Evolutionary conservation across 1,140 invertebrate genomes (phyloP), one percentile per base, ranked within the genome.

Genomic region (Lanistes nyassanus): DNA sequence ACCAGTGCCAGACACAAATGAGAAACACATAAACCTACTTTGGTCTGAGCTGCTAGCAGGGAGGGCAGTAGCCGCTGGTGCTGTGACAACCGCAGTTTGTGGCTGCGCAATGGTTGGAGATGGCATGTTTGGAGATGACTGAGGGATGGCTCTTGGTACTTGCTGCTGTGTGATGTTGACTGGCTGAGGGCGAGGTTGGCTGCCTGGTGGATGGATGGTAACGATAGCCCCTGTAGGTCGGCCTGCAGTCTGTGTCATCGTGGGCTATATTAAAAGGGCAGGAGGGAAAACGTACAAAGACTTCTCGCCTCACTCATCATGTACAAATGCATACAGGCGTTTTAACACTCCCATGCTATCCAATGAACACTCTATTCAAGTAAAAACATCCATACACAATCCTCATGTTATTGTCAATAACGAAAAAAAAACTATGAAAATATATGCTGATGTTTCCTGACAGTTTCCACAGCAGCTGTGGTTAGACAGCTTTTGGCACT

Each of bases 131-230:
- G 69, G 55, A 1, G 60, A 21, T n/a, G 39, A 68, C 56, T 76
- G 75, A 26, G 67, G n/a, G 65, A 68, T 76, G 74, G 67, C 64
- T 62, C 56, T 37, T 21, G 74, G 74, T 16, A 55, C 31, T 39
- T 36, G 62, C 23, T 39, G 60, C 47, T 60, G 70, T 26, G 68
- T 70, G 37, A 72, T 42, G 70, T 39, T 65, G 5, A 72, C 39
- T 7, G 71, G 65, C 66, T 77, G 76, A 67, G 64, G 65, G 21
- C 71, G 71, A 19, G 71, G 37, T 56, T 75, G 66, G 60, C 58
- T 56, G 19, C 55, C 68, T 3, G 67, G 75, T 9, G 67, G 75
- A 60, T 79, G 77, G 51, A 79, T 79, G 36, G 68, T 68, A 67
- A 79, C 60, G 26, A 62, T 71, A n/a, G 66, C 55, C 3, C 39